Conservation (phyloP, 2,113 vertebrate species). For the Ciconia boyciana region DNA sequence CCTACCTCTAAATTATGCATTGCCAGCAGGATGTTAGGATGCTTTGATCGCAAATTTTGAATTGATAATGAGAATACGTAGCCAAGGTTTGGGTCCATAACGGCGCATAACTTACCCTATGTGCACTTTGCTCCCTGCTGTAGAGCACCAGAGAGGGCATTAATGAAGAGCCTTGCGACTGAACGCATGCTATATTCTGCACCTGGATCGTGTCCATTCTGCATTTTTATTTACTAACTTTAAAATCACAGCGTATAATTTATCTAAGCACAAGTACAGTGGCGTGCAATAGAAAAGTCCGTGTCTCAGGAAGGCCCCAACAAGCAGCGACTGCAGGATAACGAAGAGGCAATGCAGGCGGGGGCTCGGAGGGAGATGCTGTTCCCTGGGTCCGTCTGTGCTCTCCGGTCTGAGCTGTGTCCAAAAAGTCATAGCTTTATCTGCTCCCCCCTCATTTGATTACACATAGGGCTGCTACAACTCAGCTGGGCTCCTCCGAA, state of each 20-base stretch:
- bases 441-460: background rate
- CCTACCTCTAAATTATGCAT: background rate
- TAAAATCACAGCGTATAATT: background rate
- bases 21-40: background rate
- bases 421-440: background rate
- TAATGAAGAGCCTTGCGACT: background rate
- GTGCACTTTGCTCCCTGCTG: background rate
- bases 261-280: background rate
- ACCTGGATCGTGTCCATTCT: rapidly evolving
- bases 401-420: background rate
- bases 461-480: background rate
- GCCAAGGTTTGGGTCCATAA: background rate
- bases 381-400: background rate
- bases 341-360: background rate
- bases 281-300: rapidly evolving
- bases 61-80: background rate
- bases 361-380: background rate
- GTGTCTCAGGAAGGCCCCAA: background rate
- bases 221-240: background rate
- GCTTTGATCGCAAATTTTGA: background rate
- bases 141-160: background rate
- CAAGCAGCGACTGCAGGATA: background rate
- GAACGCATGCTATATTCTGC: rapidly evolving
- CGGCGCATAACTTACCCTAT: background rate
- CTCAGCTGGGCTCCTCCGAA: background rate